Percentiles rank a stretch among this genome's conserved stretches.
Conservation (phyloP, 2,113 vertebrate genomes). For the Psophia crepitans region DNA sequence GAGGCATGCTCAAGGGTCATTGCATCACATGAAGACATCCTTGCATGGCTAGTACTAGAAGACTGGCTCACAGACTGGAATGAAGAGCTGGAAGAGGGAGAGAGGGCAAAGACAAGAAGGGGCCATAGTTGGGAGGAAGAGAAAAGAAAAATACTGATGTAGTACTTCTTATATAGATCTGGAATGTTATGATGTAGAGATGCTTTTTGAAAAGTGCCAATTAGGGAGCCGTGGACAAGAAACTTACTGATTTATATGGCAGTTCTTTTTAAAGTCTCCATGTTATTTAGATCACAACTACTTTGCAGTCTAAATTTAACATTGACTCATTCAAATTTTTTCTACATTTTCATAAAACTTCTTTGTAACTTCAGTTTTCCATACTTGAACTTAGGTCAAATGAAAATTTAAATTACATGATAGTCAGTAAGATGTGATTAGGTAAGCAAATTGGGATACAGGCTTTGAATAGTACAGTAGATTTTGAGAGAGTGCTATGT, state of each 20-base stretch:
- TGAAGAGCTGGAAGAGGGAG: background rate
- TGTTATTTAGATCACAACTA: background rate
- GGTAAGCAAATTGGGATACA: background rate
- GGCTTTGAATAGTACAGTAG: background rate
- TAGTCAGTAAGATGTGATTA: background rate
- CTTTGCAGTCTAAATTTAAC: background rate
- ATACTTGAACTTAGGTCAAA: background rate
- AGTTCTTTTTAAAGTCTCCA: background rate
- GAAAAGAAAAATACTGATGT: background rate
- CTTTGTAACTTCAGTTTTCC: background rate
- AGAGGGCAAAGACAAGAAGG: background rate
- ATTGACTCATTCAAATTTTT: background rate
- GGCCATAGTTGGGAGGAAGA: background rate
- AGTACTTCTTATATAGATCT: background rate
- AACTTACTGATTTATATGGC: background rate
- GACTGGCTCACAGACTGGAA: background rate
- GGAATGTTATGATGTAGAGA: background rate
- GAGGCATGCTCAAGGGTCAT: background rate
- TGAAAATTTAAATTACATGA: background rate
- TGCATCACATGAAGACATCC: background rate
- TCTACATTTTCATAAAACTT: background rate
- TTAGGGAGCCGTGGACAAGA: background rate
- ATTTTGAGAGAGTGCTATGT: accelerated
- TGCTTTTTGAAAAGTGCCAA: background rate
- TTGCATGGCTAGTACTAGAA: background rate